Evolutionary conservation across 2,113 vertebrate genomes (phyloP).

Genomic region (Tyrannus savana): DNA sequence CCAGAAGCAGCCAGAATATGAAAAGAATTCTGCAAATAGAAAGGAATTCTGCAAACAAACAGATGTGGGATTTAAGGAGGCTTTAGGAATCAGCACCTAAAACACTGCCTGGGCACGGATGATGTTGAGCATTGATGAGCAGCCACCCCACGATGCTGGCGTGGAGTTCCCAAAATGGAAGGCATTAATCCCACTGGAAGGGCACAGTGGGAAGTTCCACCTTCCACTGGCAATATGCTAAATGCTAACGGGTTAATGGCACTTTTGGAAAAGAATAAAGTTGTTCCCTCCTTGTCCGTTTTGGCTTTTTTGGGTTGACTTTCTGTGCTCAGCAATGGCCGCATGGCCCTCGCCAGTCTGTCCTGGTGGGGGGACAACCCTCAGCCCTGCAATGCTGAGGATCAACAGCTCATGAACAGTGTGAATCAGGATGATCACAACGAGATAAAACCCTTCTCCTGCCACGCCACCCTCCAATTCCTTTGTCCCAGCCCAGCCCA

Average conservation of each 20-base stretch:
- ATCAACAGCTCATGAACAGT: neutral
- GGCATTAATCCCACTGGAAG: neutral
- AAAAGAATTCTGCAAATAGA: neutral
- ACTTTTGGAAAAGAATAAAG: neutral
- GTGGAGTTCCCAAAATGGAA: neutral
- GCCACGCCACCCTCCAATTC: neutral
- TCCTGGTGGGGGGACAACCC: neutral
- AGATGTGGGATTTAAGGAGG: neutral
- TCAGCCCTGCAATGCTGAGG: neutral
- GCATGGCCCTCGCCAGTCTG: neutral
- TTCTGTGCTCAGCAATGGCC: neutral
- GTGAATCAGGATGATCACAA: neutral
- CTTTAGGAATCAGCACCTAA: neutral
- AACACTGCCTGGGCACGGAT: neutral
- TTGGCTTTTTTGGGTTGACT: neutral
- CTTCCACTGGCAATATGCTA: neutral
- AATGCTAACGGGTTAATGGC: neutral
- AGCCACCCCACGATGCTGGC: neutral
- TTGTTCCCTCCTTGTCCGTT: neutral
- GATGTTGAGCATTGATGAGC: neutral
- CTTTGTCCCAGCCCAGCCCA: neutral
- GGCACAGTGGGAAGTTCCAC: neutral
- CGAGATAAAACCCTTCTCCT: neutral
- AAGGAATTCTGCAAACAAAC: neutral
- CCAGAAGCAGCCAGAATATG: neutral